These are phyloP conservation scores for Heliconius melpomene DNA, from an alignment of 1,140 invertebrate species.

Conservation along the genomic window DNA sequence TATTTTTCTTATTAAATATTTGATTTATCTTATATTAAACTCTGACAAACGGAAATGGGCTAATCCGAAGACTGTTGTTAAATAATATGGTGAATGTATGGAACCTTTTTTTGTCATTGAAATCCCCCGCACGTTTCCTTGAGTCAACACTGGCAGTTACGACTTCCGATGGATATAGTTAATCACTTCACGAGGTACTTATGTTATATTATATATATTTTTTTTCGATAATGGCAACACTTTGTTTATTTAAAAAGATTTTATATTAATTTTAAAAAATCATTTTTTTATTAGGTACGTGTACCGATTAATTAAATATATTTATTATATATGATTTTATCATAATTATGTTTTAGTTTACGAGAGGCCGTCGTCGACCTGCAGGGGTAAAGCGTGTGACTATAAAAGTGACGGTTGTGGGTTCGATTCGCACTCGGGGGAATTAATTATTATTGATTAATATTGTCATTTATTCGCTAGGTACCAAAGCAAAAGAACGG, in stretches of 20 bases:
- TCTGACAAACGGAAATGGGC: slow-evolving; percentile 41
- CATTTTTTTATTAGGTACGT: no score
- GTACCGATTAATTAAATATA: no score
- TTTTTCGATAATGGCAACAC: background rate
- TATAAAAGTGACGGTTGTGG: no score
- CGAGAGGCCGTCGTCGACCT: no score
- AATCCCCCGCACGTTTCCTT: slow-evolving; percentile 45
- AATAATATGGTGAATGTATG: slow-evolving; percentile 35
- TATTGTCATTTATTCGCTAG: no score
- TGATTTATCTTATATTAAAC: slow-evolving; percentile 10
- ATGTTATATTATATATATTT: background rate
- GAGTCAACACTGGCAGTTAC: slow-evolving; percentile 43
- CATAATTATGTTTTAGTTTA: no score
- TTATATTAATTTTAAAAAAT: background rate
- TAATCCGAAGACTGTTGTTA: slow-evolving; percentile 41
- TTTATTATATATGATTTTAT: no score
- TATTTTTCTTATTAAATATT: slow-evolving; percentile 7
- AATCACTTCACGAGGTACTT: slow-evolving; percentile 23
- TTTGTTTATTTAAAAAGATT: background rate
- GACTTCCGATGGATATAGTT: slow-evolving; percentile 42
- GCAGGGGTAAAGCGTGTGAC: no score
- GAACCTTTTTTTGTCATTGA: slow-evolving; percentile 37
- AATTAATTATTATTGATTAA: no score
- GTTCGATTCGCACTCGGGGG: no score
- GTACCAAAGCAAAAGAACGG: no score